Evolutionary conservation across 2,797 vertebrate genomes (phyloP).

Genomic region (Orestias chungarensis): DNA sequence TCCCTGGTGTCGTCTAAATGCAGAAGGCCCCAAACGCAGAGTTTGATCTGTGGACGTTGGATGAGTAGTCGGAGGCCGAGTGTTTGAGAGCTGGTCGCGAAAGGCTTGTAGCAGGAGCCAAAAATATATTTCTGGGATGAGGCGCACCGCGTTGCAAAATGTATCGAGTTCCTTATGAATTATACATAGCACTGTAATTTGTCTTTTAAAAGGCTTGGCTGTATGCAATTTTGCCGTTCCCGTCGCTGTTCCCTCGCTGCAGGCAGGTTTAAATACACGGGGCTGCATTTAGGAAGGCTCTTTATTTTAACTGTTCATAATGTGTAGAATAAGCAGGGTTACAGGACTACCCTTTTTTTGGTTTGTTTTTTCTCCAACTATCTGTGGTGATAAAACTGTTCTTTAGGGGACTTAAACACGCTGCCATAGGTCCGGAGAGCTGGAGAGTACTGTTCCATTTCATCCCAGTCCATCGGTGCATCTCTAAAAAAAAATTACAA

Average conservation of each 20-base stretch:
- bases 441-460: slow-evolving; percentile 36
- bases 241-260: slow-evolving; percentile 73
- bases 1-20: slow-evolving; percentile 41
- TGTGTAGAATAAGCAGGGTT: slow-evolving; percentile 77
- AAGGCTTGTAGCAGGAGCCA: slow-evolving; percentile 58
- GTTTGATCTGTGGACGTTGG: slow-evolving; percentile 48
- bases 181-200: slow-evolving; percentile 84
- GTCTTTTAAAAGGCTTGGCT: slow-evolving; percentile 81
- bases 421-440: slow-evolving; percentile 29
- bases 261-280: slow-evolving; percentile 70
- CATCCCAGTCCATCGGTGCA: slow-evolving; percentile 19
- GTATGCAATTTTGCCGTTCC: slow-evolving; percentile 76
- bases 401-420: slow-evolving; percentile 7
- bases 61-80: slow-evolving; percentile 47
- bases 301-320: slow-evolving; percentile 75
- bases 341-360: slow-evolving; percentile 64
- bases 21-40: slow-evolving; percentile 39
- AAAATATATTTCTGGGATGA: slow-evolving; percentile 66
- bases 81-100: slow-evolving; percentile 52
- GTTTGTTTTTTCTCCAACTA: too few relatives aligned
- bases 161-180: slow-evolving; percentile 81
- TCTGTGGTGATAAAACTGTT: slow-evolving; percentile 39
- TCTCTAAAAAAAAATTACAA: neutral
- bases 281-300: slow-evolving; percentile 68
- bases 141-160: slow-evolving; percentile 79